Base-by-base conservation (phyloP, 1,140 invertebrate species). In the Leptestheria dahalacensis region DNA sequence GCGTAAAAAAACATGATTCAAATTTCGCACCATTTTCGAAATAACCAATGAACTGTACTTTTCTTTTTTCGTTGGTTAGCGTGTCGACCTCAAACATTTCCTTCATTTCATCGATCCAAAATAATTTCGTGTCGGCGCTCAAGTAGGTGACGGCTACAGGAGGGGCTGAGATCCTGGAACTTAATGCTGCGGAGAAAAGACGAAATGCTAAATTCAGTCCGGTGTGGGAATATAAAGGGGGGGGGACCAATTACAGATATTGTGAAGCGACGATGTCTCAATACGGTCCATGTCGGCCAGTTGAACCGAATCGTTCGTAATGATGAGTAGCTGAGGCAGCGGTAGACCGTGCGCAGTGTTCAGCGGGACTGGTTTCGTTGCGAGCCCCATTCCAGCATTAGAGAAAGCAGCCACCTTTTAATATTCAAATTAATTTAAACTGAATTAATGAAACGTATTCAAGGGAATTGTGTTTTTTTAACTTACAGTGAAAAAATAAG, bases 41-140 rank as follows among this genome's bases (percentile, higher is more conserved):
- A 4, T 1, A 26, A 21, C 11, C 15, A 23, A 41, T 33, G 25
- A 47, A 46, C 12, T 10, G 24, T 64, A 73, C 70, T 64, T 84
- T 80, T 0, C 75, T 77, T 1, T 73, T 74, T 15, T 79, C 77
- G 0, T 63, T 54, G 0, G 75, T 77, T 60, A 76, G 75, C 4
- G 82, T 70, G 60, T 79, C 73, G 1, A 81, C 80, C 0, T 78
- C 79, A 24, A 88, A 80, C 46, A 91, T 70, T 68, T 88, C 83
- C 57, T 84, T 79, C 64, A 84, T 79, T 65, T 88, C 82, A 65
- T 91, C 86, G 3, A 91, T 79, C 88, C 88, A 93, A 63, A 84
- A 88, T 9, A 90, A 74, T 46, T 81, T 78, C 55, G 81, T 77
- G 68, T 91, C 88, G 52, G 78, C 62, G 6, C 67, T 66, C 18